phyloP scores from a whole-genome alignment of 2,113 vertebrate species.

The Corythoichthys haematopterus region DNA sequence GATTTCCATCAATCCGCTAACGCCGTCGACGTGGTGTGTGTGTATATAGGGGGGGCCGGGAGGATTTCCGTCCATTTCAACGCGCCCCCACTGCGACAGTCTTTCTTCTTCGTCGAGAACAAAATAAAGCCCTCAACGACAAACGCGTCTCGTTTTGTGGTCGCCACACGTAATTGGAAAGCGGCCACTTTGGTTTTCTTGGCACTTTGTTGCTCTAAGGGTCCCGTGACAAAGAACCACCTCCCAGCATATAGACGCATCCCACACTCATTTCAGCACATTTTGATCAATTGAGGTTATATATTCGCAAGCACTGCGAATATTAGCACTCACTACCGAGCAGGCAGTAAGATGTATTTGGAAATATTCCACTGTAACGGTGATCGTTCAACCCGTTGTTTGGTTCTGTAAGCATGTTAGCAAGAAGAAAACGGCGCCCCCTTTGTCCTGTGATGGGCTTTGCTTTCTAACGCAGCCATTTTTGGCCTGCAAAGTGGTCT shows the following conservation, averaged over 20 bases:
- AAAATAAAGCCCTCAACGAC: background rate
- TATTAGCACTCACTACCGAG: background rate
- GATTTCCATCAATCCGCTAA: background rate
- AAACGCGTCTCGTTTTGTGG: background rate
- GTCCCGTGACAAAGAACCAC: conserved; percentile 2
- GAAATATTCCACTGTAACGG: too few relatives aligned
- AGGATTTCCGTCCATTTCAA: background rate
- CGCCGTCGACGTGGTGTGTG: background rate
- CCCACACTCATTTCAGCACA: background rate
- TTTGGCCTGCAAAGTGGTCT: background rate
- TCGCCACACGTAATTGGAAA: background rate
- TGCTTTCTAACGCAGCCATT: background rate
- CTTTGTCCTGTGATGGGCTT: background rate
- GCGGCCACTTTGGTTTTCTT: background rate
- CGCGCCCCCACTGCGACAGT: background rate
- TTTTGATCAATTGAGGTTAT: background rate
- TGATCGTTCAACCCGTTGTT: background rate
- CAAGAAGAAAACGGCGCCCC: background rate
- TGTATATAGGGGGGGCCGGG: background rate
- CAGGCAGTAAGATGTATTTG: background rate
- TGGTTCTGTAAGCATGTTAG: background rate
- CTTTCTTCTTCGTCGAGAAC: too few relatives aligned
- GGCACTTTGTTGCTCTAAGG: background rate
- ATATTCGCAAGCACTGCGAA: too few relatives aligned
- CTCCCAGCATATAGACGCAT: background rate